Evolutionary conservation across 1,140 invertebrate species (phyloP).

Genomic region (Lamellibrachia luymesi): DNA sequence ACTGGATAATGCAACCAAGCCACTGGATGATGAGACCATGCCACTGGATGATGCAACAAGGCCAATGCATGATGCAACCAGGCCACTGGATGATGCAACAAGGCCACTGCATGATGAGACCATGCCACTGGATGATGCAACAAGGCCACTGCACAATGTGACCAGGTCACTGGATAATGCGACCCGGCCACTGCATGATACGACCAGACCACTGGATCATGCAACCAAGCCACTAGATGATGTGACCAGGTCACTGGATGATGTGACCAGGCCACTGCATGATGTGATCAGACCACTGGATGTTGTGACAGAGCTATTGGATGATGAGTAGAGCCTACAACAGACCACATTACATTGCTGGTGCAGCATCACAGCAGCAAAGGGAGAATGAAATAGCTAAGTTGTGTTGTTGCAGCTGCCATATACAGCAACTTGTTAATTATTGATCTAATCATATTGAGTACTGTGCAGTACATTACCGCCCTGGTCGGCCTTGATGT

Average conservation of each 20-base stretch:
- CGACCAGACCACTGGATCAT: not conserved
- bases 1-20: not conserved
- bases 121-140: not conserved
- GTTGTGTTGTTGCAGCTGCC: not conserved
- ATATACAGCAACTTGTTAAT: not conserved
- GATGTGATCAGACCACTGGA: not conserved
- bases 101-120: not conserved
- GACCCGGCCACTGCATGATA: not conserved
- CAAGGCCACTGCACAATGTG: not conserved
- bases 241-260: no score
- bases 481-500: not conserved
- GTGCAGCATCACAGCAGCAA: not conserved
- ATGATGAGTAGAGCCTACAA: not conserved
- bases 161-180: not conserved
- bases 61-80: not conserved
- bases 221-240: not conserved
- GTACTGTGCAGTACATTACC: not conserved
- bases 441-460: constrained; percentile 6
- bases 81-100: not conserved
- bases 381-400: not conserved
- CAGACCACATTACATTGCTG: not conserved
- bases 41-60: not conserved
- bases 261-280: not conserved
- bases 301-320: not conserved
- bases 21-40: not conserved